A percentile compares a stretch with the other conserved stretches of the same genome.
Conservation (phyloP, 92 coral and sea anemone species). For the Muricea muricata region DNA sequence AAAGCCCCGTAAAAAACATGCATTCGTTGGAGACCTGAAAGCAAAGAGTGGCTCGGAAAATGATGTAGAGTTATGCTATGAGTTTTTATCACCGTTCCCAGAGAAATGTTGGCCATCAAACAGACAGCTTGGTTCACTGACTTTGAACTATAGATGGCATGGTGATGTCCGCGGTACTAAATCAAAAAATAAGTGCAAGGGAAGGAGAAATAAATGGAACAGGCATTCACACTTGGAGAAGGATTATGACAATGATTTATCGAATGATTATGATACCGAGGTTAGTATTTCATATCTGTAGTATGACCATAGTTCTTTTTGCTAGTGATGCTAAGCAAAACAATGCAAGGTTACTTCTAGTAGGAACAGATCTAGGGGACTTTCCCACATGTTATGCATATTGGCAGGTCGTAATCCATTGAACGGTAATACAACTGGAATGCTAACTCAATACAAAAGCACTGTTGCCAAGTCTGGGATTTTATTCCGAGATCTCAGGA, state of each 20-base stretch:
- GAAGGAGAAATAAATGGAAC: background rate
- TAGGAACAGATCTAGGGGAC: no score
- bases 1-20: conserved; percentile 27
- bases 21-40: conserved; percentile 31
- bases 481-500: no score
- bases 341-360: no score
- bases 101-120: background rate
- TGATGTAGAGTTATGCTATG: conserved; percentile 16
- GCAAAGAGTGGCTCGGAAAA: background rate
- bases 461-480: no score
- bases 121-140: background rate
- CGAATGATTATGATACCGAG: background rate
- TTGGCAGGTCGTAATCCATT: no score
- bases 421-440: no score
- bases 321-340: no score
- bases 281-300: no score
- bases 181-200: background rate
- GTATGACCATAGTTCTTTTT: no score
- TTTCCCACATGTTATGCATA: no score
- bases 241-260: background rate
- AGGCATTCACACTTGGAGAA: background rate
- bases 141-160: background rate
- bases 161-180: background rate
- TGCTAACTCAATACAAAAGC: no score
- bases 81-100: conserved; percentile 16